These are phyloP conservation scores for Diorhabda sublineata DNA, from an alignment of 1,140 invertebrate species.

Conservation along the genomic window DNA sequence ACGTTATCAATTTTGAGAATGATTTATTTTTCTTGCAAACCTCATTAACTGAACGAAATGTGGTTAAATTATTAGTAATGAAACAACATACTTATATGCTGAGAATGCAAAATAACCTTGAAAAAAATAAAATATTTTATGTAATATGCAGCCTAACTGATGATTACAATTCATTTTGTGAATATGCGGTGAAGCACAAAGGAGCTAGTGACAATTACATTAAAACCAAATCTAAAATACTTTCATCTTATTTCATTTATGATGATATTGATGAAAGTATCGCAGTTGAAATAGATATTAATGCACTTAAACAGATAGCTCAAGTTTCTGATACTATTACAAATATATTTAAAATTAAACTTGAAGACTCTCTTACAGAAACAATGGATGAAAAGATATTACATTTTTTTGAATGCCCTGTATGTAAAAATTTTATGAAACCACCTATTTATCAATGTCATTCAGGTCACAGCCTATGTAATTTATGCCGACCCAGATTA, in stretches of 20 bases:
- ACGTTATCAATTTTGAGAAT: slow-evolving; percentile 30
- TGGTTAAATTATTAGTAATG: slow-evolving; percentile 24
- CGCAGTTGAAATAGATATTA: slow-evolving; percentile 29
- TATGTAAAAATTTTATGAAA: slow-evolving; percentile 74
- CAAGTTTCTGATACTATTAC: slow-evolving; percentile 27
- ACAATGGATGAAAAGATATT: slow-evolving; percentile 32
- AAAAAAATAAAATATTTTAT: slow-evolving; percentile 27
- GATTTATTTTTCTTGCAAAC: slow-evolving; percentile 29
- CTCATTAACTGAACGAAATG: slow-evolving; percentile 22
- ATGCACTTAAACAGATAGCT: slow-evolving; percentile 27
- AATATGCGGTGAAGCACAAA: slow-evolving; percentile 34
- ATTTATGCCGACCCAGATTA: slow-evolving; percentile 63
- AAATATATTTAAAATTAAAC: slow-evolving; percentile 32
- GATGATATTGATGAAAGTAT: slow-evolving; percentile 26
- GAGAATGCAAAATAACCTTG: slow-evolving; percentile 25
- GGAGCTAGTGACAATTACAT: slow-evolving; percentile 30
- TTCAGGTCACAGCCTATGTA: slow-evolving; percentile 75
- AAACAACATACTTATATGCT: slow-evolving; percentile 27
- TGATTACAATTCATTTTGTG: slow-evolving; percentile 22
- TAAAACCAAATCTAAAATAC: slow-evolving; percentile 29
- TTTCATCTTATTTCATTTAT: slow-evolving; percentile 27
- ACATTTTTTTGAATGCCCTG: slow-evolving; percentile 57
- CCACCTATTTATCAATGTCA: slow-evolving; percentile 73
- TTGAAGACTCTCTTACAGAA: slow-evolving; percentile 20
- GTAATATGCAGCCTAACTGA: slow-evolving; percentile 32